phyloP scores from a whole-genome alignment of 1,140 invertebrate species.

The Zaprionus kolodkinae region DNA sequence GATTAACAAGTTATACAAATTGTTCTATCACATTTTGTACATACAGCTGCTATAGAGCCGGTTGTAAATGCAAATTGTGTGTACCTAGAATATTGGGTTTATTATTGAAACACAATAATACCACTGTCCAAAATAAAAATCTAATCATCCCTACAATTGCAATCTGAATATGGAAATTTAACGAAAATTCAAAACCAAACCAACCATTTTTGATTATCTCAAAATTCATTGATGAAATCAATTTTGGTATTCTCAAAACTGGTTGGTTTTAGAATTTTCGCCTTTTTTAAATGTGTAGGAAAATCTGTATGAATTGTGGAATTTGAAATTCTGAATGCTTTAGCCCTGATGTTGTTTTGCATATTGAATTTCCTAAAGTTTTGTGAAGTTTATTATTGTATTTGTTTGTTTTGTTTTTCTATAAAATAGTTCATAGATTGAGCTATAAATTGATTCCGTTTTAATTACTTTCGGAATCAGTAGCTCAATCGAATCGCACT shows the following conservation, averaged over 20 bases:
- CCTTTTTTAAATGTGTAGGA: conserved; percentile 4
- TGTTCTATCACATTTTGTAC: conserved; percentile 48
- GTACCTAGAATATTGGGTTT: conserved; percentile 7
- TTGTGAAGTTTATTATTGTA: too few relatives aligned
- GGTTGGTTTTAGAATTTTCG: conserved; percentile 79
- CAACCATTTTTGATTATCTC: conserved; percentile 72
- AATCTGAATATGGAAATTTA: not conserved
- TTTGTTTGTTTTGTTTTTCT: too few relatives aligned
- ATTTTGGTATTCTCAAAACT: conserved; percentile 65
- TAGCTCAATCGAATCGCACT: conserved; percentile 55
- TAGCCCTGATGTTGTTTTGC: not conserved
- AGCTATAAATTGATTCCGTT: too few relatives aligned
- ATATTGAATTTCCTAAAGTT: too few relatives aligned
- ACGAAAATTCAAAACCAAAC: conserved; percentile 79
- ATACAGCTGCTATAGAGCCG: conserved; percentile 8
- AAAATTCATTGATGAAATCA: conserved; percentile 45
- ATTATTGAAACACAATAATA: too few relatives aligned
- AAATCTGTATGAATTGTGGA: not conserved
- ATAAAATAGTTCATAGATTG: too few relatives aligned
- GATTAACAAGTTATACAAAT: conserved; percentile 38
- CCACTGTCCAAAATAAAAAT: too few relatives aligned
- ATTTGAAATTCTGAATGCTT: too few relatives aligned
- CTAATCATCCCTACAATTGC: too few relatives aligned
- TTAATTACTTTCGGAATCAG: too few relatives aligned
- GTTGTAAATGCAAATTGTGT: conserved; percentile 39